Conservation (phyloP, 1,140 invertebrate species). For the Drosophila nigromelanica region DNA sequence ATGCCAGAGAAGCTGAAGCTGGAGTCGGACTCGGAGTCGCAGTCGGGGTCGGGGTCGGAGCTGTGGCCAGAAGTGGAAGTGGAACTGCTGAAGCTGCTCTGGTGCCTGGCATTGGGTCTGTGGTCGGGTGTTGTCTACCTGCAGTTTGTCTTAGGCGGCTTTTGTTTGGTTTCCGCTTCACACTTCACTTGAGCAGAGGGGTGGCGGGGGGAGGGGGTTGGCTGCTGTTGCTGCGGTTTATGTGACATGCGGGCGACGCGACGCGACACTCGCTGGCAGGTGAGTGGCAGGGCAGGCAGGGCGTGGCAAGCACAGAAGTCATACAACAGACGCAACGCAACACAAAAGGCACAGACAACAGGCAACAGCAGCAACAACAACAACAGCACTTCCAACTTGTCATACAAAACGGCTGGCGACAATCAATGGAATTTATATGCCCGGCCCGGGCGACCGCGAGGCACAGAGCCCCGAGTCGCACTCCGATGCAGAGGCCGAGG, state of each 20-base stretch:
- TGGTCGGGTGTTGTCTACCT: conserved; percentile 44
- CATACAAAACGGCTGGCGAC: conserved; percentile 76
- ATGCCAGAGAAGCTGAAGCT: conserved; percentile 23
- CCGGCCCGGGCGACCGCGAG: conserved; percentile 8
- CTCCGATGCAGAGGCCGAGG: conserved; percentile 12
- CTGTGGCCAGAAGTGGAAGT: conserved; percentile 13
- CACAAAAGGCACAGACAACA: conserved; percentile 7
- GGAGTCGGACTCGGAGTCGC: neutral
- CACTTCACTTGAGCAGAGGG: conserved; percentile 62
- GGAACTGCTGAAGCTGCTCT: conserved; percentile 10
- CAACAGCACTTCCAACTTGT: conserved; percentile 67
- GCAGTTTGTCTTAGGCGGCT: conserved; percentile 78
- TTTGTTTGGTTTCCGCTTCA: conserved; percentile 82
- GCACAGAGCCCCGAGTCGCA: conserved; percentile 9
- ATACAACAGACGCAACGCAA: conserved; percentile 66
- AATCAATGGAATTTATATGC: conserved; percentile 78
- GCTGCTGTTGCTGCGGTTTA: conserved; percentile 61
- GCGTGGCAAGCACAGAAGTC: conserved; percentile 69
- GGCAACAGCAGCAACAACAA: conserved; percentile 4
- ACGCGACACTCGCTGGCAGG: conserved; percentile 63
- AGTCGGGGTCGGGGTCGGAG: neutral
- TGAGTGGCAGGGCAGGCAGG: conserved; percentile 63
- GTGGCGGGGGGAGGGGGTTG: neutral
- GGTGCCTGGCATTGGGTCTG: neutral
- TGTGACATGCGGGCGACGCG: conserved; percentile 76